These are phyloP conservation scores for Drosophila fulvimacula DNA, from an alignment of 2,888 invertebrate genomes.

Conservation along the genomic window DNA sequence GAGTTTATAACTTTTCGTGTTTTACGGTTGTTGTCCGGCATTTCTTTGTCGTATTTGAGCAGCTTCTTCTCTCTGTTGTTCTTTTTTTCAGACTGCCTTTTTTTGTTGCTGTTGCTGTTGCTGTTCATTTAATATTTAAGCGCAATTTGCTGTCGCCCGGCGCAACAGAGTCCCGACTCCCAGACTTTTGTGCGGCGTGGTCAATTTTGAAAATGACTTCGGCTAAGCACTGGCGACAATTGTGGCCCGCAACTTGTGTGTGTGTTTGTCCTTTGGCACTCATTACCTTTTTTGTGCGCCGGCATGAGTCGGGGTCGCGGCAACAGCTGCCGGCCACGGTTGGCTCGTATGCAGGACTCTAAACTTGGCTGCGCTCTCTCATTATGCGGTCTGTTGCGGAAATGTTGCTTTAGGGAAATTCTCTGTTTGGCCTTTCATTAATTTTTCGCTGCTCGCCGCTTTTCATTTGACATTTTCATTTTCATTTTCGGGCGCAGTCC, in stretches of 20 bases:
- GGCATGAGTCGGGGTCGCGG: slow-evolving; percentile 19
- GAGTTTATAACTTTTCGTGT: slow-evolving; percentile 80
- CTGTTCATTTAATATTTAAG: slow-evolving; percentile 82
- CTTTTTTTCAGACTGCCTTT: slow-evolving; percentile 31
- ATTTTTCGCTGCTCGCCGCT: slow-evolving; percentile 57
- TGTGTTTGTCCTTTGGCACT: slow-evolving; percentile 77
- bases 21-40: slow-evolving; percentile 75
- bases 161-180: slow-evolving; percentile 48
- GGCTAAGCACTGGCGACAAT: slow-evolving; percentile 77
- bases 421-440: slow-evolving; percentile 69
- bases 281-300: slow-evolving; percentile 70
- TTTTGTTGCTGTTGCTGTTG: slow-evolving; percentile 33
- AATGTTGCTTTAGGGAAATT: slow-evolving; percentile 79
- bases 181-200: slow-evolving; percentile 66
- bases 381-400: slow-evolving; percentile 84
- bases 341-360: slow-evolving; percentile 59
- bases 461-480: slow-evolving; percentile 73
- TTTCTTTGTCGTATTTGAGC: slow-evolving; percentile 48
- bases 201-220: slow-evolving; percentile 80
- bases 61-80: slow-evolving; percentile 13
- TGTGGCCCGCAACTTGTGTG: slow-evolving; percentile 59
- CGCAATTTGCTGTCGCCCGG: slow-evolving; percentile 72
- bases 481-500: slow-evolving; percentile 24
- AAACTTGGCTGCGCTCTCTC: slow-evolving; percentile 70
- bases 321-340: slow-evolving; percentile 43